These are phyloP conservation scores for Silurus lanzhouensis DNA, from an alignment of 2,797 vertebrate species.

Conservation along the genomic window DNA sequence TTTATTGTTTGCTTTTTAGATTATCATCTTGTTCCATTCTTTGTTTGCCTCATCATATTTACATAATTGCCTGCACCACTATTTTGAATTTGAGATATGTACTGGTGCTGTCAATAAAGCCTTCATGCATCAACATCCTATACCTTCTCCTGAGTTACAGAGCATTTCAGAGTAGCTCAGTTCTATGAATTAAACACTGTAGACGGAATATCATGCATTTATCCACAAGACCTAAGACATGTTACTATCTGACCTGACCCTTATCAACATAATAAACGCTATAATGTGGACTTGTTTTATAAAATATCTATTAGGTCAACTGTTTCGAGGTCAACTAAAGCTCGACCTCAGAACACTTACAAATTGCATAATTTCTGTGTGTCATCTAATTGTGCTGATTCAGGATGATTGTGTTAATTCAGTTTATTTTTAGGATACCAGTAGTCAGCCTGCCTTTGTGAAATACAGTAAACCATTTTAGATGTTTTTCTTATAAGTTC, in stretches of 20 bases:
- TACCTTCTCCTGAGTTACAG: not conserved
- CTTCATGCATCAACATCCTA: not conserved
- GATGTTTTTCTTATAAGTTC: not conserved
- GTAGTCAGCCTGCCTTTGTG: not conserved
- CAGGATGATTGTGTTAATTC: no score
- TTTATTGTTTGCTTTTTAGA: not conserved
- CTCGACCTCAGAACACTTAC: not conserved
- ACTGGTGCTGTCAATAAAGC: not conserved
- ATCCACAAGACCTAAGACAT: not conserved
- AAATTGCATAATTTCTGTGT: not conserved
- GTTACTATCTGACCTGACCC: not conserved
- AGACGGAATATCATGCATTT: not conserved
- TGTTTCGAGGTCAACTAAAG: not conserved
- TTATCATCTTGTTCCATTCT: not conserved
- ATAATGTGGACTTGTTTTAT: not conserved
- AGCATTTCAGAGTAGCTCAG: not conserved
- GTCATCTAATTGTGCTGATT: not conserved
- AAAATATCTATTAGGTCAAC: not conserved
- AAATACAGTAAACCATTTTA: not conserved
- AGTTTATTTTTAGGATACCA: not conserved
- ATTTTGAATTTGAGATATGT: not conserved
- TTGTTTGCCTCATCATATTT: not conserved
- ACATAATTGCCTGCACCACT: not conserved
- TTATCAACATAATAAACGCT: not conserved
- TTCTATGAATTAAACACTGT: not conserved